Evolutionary conservation across 2,113 vertebrate genomes (phyloP).

Genomic region (Buteo buteo): DNA sequence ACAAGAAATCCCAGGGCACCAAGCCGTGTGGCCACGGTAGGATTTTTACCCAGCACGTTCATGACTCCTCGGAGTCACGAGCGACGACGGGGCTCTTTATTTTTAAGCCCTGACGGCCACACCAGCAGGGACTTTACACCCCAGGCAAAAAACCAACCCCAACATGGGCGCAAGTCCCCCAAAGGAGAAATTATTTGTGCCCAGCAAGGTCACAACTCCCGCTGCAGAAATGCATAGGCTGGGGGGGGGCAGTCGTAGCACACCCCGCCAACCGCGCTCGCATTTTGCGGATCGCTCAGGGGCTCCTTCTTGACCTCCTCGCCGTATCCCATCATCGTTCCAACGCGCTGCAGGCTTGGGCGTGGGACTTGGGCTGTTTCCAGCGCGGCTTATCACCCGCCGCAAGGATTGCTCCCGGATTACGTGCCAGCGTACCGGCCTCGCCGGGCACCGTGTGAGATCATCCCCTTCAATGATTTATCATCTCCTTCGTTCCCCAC

Average conservation of each 20-base stretch:
- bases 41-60: neutral
- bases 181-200: neutral
- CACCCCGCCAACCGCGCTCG: accelerated
- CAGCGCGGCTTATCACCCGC: neutral
- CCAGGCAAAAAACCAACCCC: neutral
- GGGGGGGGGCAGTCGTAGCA: accelerated
- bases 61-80: neutral
- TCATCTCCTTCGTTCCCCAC: neutral
- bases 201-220: neutral
- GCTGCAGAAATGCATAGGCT: neutral
- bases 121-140: neutral
- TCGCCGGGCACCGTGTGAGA: neutral
- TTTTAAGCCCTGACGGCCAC: neutral
- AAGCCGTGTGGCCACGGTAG: accelerated
- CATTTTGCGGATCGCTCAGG: neutral
- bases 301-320: neutral
- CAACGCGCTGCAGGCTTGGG: neutral
- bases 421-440: accelerated
- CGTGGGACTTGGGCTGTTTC: neutral
- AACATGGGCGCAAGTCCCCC: accelerated
- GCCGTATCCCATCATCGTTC: neutral
- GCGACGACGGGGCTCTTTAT: neutral
- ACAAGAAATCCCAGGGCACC: neutral
- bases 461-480: neutral
- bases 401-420: neutral